These are phyloP conservation scores for Lateolabrax maculatus DNA, from an alignment of 2,797 vertebrate species.

Conservation along the genomic window DNA sequence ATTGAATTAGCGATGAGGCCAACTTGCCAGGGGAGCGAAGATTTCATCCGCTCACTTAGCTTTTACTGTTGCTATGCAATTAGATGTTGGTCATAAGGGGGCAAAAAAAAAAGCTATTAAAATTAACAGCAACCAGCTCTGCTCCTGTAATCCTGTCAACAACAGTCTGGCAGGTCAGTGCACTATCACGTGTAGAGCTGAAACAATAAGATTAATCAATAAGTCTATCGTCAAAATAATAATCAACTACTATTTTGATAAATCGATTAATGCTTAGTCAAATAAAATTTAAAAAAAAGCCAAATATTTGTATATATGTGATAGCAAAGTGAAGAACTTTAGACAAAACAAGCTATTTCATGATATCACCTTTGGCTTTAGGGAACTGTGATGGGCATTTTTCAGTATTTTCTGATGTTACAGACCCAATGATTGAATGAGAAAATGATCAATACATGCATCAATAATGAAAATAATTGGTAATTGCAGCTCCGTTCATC, in stretches of 20 bases:
- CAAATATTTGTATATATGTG: background rate
- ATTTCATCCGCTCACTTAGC: constrained; percentile 30
- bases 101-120: background rate
- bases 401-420: background rate
- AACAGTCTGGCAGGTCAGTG: background rate
- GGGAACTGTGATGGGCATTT: background rate
- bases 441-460: background rate
- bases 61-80: constrained; percentile 32
- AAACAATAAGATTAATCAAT: background rate
- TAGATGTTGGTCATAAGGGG: constrained; percentile 7
- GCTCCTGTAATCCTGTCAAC: background rate
- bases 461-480: background rate
- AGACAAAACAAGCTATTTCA: background rate
- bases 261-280: no score
- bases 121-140: background rate
- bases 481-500: background rate
- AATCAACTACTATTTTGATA: background rate
- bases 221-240: background rate
- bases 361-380: background rate
- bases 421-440: background rate
- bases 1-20: constrained; percentile 32
- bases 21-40: constrained; percentile 22
- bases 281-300: background rate
- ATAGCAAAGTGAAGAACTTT: background rate
- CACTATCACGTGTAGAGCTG: background rate